phyloP scores from a whole-genome alignment of 2,113 vertebrate species.

The Puntigrus tetrazona region DNA sequence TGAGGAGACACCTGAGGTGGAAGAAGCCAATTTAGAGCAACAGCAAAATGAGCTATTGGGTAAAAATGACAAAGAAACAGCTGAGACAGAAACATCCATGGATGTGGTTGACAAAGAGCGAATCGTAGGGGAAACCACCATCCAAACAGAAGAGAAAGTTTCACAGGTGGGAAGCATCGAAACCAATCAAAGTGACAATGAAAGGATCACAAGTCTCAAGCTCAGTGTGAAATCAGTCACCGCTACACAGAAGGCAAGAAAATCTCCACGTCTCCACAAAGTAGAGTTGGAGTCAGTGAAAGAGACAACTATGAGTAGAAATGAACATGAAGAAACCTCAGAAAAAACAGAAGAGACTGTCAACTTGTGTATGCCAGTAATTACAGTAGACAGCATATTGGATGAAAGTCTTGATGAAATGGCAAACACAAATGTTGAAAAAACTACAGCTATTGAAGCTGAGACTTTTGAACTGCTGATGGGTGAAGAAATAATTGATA shows the following conservation, averaged over 20 bases:
- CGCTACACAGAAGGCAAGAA: constrained; percentile 3
- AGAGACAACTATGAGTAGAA: not conserved
- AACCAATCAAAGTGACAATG: not conserved
- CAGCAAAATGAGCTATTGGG: not conserved
- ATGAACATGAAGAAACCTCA: not conserved
- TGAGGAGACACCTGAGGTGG: not conserved
- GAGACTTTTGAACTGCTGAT: not conserved
- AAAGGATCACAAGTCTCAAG: constrained; percentile 12
- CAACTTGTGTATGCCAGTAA: not conserved
- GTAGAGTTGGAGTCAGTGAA: not conserved
- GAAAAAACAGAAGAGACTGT: not conserved
- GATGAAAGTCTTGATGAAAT: not conserved
- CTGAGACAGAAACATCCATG: not conserved
- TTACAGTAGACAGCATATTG: not conserved
- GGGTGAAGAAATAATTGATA: not conserved
- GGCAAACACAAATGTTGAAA: not conserved
- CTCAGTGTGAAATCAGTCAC: constrained; percentile 8
- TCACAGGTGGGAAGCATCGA: constrained; percentile 10
- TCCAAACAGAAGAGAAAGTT: not conserved
- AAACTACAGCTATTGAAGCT: not conserved
- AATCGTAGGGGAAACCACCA: not conserved
- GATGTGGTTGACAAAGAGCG: not conserved
- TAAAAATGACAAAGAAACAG: not conserved
- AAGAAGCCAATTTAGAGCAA: not conserved
- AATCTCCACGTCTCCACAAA: not conserved